Conservation (phyloP, 1,140 invertebrate genomes). For the Aphis craccivora region DNA sequence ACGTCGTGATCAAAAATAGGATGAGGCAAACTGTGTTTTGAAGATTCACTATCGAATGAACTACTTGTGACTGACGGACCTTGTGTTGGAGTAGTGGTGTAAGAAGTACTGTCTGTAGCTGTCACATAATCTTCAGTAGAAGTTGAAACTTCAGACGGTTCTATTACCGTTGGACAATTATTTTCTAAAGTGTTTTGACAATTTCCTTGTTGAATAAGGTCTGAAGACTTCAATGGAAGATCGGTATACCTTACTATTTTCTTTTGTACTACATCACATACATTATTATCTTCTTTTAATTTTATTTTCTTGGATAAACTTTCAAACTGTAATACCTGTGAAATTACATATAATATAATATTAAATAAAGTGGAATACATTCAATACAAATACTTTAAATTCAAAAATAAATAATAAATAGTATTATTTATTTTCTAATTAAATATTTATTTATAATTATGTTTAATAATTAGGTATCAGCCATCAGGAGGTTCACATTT, state of each 20-base stretch:
- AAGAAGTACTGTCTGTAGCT: conserved; percentile 75
- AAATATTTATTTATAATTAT: background rate
- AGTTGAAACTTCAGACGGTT: conserved; percentile 82
- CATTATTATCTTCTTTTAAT: background rate
- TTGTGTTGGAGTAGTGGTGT: conserved; percentile 67
- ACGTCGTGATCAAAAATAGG: conserved; percentile 41
- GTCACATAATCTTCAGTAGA: conserved; percentile 89
- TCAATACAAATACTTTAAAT: background rate
- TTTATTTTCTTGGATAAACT: background rate
- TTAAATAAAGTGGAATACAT: background rate
- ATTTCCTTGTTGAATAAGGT: conserved; percentile 37
- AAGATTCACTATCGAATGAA: conserved; percentile 82
- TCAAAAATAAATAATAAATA: background rate
- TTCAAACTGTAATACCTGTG: conserved; percentile 43
- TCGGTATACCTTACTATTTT: conserved; percentile 52
- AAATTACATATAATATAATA: background rate
- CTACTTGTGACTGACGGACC: conserved; percentile 66
- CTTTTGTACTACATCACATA: background rate
- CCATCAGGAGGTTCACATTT: background rate
- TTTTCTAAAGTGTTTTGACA: background rate
- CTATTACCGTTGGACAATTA: conserved; percentile 61
- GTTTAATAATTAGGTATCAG: background rate
- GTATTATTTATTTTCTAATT: background rate
- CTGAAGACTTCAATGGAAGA: conserved; percentile 49
- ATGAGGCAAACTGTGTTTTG: conserved; percentile 72